Evolutionary conservation across 35 echinoderm and acorn worm genomes (phyloP).

Genomic region (Anneissia japonica): DNA sequence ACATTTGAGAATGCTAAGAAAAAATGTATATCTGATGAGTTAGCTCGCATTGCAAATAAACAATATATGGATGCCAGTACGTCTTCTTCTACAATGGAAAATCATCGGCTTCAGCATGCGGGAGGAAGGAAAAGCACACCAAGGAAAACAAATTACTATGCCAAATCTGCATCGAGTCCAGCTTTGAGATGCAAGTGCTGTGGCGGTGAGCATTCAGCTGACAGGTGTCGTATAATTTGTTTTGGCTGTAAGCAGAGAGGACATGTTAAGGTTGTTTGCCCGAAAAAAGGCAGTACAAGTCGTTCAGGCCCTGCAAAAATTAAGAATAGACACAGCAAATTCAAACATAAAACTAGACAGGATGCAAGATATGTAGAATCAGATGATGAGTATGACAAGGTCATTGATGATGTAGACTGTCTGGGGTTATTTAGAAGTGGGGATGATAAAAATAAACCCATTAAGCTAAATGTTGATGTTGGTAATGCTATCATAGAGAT

Average conservation of each 20-base stretch:
- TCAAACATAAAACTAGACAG: background rate
- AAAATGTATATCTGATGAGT: conserved; percentile 35
- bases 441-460: background rate
- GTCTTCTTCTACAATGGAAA: background rate
- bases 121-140: background rate
- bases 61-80: background rate
- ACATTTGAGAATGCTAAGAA: conserved; percentile 22
- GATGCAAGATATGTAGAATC: background rate
- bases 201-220: background rate
- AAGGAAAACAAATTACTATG: background rate
- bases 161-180: background rate
- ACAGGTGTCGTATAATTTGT: background rate
- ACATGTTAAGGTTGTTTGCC: conserved; percentile 9
- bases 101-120: background rate
- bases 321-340: background rate
- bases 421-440: background rate
- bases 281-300: background rate
- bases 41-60: background rate
- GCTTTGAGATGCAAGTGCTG: background rate
- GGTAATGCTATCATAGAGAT: background rate
- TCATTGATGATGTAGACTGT: background rate
- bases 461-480: background rate
- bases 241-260: background rate
- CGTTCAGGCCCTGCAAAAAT: background rate
- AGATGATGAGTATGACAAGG: background rate